Base-by-base conservation (phyloP, 1,140 invertebrate species). In the Triops cancriformis region DNA sequence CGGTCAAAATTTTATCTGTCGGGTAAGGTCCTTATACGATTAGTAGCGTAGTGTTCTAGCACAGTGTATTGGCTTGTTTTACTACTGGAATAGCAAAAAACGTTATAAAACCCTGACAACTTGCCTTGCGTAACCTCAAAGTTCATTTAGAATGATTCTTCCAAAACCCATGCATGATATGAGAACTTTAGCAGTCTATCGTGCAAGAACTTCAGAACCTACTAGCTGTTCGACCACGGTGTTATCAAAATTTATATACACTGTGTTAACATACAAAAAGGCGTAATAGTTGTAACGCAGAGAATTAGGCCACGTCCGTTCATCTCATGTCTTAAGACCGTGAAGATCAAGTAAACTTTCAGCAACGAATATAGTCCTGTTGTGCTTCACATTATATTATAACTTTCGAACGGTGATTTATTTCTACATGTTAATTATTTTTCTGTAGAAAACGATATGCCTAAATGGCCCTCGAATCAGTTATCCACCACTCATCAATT, bases 401-500 rank as follows among this genome's bases (percentile, higher is more conserved):
- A 37, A 37, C 2, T 37, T 37, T 37, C 7, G 2, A 37, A 37
- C 2, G 7, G 7, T 37, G 31, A 37, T 2, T 37, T 2, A 37
- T 37, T 37, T 37, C 7, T 37, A 2, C 31, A 18, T n/a, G 6
- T 64, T 64, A 5, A 64, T 5, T 12, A 0, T 23, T n/a, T 23
- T 64, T n/a, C 23, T 64, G 6, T 23, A 64, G 51, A 18, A 64
- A 23, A 14, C 10, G 51, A 64, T 64, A 64, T 64, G 51, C 51
- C 51, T 64, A 64, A 64, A 64, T 64, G 51, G 51, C 51, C 51
- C n/a, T 64, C 51, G 18, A 64, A 64, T 64, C 51, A 64, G n/a
- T 64, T 64, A 64, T 64, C 51, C 51, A 64, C 14, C 51, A 64
- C 51, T n/a, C 51, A 64, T 64, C 75, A 41, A n/a, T 43, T 76